phyloP scores from a whole-genome alignment of 2,113 vertebrate species.

The Cinclus cinclus region DNA sequence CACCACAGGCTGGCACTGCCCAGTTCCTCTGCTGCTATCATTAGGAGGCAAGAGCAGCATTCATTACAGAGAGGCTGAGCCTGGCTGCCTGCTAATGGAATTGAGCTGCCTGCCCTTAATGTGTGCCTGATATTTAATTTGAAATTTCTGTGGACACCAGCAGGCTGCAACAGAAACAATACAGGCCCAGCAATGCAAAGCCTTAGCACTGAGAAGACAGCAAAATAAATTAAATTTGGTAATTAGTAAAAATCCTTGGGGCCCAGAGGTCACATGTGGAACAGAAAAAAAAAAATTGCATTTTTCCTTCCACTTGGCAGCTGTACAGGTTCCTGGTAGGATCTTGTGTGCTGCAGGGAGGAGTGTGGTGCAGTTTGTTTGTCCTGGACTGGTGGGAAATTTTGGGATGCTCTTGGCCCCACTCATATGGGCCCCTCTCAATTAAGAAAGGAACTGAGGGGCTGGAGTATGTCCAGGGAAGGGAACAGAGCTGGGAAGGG shows the following conservation, averaged over 20 bases:
- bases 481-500: not conserved
- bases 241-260: constrained; percentile 1
- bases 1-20: not conserved
- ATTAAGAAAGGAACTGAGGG: not conserved
- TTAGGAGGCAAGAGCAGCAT: not conserved
- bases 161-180: not conserved
- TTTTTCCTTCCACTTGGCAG: not conserved
- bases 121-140: constrained; percentile 44
- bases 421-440: not conserved
- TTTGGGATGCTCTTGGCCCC: not conserved
- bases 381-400: not conserved
- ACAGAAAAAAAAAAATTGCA: not conserved
- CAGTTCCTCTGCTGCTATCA: not conserved
- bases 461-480: not conserved
- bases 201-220: not conserved
- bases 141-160: constrained; percentile 12
- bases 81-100: not conserved
- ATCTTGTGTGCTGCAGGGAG: rapidly evolving
- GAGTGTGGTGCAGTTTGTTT: not conserved
- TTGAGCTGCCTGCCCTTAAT: constrained; percentile 47
- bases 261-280: not conserved
- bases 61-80: constrained; percentile 4
- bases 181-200: not conserved
- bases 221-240: constrained; percentile 6
- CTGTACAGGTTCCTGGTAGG: not conserved